A percentile compares a stretch with the other conserved stretches of the same genome.
phyloP scores from a whole-genome alignment of 2,113 vertebrate species.

The Progne subis region DNA sequence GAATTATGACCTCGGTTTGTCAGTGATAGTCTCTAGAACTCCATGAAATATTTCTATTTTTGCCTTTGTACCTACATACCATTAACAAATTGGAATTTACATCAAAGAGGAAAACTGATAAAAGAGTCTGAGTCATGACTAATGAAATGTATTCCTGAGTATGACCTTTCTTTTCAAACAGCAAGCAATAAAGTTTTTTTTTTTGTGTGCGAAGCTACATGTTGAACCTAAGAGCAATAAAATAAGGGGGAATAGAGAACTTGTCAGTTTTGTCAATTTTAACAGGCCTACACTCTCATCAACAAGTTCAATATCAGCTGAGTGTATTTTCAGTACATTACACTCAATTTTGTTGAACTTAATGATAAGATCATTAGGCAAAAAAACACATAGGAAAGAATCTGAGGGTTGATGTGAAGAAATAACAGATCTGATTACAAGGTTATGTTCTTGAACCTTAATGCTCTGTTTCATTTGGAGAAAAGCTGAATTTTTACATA shows the following conservation, averaged over 20 bases:
- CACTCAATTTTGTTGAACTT: not conserved
- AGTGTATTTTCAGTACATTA: slow-evolving; percentile 4
- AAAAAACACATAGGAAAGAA: not conserved
- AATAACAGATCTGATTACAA: not conserved
- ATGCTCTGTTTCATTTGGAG: not conserved
- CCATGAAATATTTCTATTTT: not conserved
- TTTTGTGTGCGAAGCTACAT: not conserved
- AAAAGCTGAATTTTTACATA: not conserved
- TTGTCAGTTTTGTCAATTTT: slow-evolving; percentile 1
- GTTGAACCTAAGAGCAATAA: not conserved
- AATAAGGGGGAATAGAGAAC: not conserved
- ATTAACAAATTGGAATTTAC: not conserved
- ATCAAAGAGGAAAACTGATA: not conserved
- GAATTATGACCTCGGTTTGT: not conserved
- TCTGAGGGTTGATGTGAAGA: not conserved
- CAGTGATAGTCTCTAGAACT: not conserved
- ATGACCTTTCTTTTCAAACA: not conserved
- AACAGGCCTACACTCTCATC: not conserved
- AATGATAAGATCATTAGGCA: not conserved
- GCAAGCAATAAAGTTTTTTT: not conserved
- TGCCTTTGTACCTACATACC: not conserved
- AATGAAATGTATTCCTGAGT: not conserved
- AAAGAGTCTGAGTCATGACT: not conserved
- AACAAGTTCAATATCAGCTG: not conserved
- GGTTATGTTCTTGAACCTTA: not conserved